Conservation (phyloP, 1,140 invertebrate genomes). For the Campoletis sonorensis region DNA sequence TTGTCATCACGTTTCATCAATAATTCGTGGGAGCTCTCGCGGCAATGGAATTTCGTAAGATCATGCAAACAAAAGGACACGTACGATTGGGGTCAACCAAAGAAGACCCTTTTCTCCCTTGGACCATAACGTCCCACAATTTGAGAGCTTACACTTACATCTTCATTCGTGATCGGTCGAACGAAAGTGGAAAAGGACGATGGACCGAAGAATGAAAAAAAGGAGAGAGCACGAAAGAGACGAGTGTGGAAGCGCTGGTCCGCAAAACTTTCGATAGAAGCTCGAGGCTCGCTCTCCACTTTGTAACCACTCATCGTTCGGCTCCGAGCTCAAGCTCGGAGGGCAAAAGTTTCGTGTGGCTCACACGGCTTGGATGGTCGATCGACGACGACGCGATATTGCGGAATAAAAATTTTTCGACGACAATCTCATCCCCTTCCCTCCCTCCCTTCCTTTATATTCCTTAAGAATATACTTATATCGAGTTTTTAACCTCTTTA, state of each 20-base stretch:
- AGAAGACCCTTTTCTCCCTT: constrained; percentile 10
- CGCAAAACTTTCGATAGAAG: constrained; percentile 50
- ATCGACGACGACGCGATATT: constrained; percentile 48
- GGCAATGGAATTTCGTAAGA: neutral
- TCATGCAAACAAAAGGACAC: constrained; percentile 24
- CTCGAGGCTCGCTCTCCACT: constrained; percentile 46
- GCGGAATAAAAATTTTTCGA: constrained; percentile 48
- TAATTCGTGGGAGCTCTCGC: constrained; percentile 10
- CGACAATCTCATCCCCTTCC: neutral
- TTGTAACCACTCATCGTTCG: constrained; percentile 48
- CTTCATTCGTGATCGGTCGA: neutral
- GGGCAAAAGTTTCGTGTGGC: constrained; percentile 47
- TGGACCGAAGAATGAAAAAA: constrained; percentile 7
- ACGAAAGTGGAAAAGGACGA: constrained; percentile 40
- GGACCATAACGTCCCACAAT: neutral
- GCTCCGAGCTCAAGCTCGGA: constrained; percentile 16
- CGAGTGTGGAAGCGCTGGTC: constrained; percentile 21
- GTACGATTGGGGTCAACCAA: constrained; percentile 32
- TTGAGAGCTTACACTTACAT: constrained; percentile 31
- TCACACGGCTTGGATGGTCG: constrained; percentile 26
- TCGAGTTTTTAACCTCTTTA: neutral
- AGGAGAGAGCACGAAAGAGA: constrained; percentile 20
- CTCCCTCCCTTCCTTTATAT: neutral
- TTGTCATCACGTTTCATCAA: constrained; percentile 20
- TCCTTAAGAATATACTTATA: neutral